Base-by-base conservation (phyloP, 2,113 vertebrate species). In the Bubo bubo region DNA sequence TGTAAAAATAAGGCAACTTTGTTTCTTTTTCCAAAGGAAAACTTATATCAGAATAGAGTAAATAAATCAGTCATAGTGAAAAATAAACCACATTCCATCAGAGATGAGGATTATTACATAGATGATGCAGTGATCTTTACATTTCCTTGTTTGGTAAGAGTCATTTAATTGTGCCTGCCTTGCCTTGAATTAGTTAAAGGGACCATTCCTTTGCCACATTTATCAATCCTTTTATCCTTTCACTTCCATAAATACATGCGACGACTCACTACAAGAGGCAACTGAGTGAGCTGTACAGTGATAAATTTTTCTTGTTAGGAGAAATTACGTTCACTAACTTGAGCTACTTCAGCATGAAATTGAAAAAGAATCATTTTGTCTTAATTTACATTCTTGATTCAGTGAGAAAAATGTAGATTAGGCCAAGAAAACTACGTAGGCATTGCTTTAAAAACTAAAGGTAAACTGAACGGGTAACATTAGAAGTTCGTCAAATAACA, bases 331-430 rank as follows among this genome's bases (percentile, higher is more conserved):
- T 98, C 98, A 98, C 99, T 99, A 99, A 99, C 99, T 99, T 99
- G 99, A 99, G 99, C 98, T 99, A 99, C 98, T 99, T 99, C 98
- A 99, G 99, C 99, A 99, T 99, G 99, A 99, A 99, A 99, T 99
- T 99, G 99, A 99, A 99, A 99, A 99, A 98, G 99, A 99, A 99
- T 99, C 99, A 99, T 99, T 99, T 99, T 99, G 98, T 98, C 98
- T 98, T 99, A 98, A 99, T 99, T 99, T 99, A 99, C 99, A 99
- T 99, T 99, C 99, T 99, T 99, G 99, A 99, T 99, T 99, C 99
- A 99, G 98, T 98, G 98, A 98, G 98, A 99, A 98, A 98, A 99
- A 99, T 99, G 98, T 98, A 99, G 99, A 99, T 99, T 98, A 99
- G 98, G 95, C 98, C 96, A 98, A 98, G 92, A 97, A 97, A 97